These are phyloP conservation scores for Champsocephalus gunnari DNA, from an alignment of 2,797 vertebrate genomes.

Conservation along the genomic window DNA sequence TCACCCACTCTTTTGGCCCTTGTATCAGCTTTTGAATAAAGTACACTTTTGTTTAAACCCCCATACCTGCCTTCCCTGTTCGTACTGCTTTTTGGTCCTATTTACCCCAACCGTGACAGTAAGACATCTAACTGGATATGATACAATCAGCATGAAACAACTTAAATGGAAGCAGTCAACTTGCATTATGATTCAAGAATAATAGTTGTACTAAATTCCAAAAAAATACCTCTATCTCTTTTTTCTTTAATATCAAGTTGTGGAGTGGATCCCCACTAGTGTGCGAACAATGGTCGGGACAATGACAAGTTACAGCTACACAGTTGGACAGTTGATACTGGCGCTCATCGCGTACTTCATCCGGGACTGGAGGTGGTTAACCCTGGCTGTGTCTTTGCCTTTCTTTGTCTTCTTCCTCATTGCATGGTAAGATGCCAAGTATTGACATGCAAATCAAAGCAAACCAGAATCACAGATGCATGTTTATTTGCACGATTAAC, in stretches of 20 bases:
- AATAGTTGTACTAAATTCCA: background rate
- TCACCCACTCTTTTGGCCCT: too few species aligned
- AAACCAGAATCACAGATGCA: background rate
- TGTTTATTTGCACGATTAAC: background rate
- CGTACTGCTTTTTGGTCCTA: too few species aligned
- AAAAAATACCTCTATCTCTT: background rate
- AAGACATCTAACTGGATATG: conserved; percentile 70
- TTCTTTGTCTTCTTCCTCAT: conserved; percentile 84
- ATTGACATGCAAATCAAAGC: conserved; percentile 1
- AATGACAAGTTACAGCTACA: conserved; percentile 80
- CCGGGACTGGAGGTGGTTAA: conserved; percentile 86
- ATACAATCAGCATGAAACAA: background rate
- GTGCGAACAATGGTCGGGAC: conserved; percentile 79
- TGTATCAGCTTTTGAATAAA: too few species aligned
- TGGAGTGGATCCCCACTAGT: conserved; percentile 87
- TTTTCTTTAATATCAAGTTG: conserved; percentile 67
- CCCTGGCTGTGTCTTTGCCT: conserved; percentile 82
- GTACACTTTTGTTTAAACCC: too few species aligned
- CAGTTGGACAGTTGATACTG: conserved; percentile 82
- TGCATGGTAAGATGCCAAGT: conserved; percentile 79
- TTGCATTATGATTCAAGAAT: background rate
- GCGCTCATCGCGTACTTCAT: conserved; percentile 83
- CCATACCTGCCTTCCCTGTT: too few species aligned
- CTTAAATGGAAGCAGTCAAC: background rate
- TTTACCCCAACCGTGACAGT: conserved; percentile 71